Conservation (phyloP, 2,797 vertebrate genomes). For the Knipowitschia caucasica region DNA sequence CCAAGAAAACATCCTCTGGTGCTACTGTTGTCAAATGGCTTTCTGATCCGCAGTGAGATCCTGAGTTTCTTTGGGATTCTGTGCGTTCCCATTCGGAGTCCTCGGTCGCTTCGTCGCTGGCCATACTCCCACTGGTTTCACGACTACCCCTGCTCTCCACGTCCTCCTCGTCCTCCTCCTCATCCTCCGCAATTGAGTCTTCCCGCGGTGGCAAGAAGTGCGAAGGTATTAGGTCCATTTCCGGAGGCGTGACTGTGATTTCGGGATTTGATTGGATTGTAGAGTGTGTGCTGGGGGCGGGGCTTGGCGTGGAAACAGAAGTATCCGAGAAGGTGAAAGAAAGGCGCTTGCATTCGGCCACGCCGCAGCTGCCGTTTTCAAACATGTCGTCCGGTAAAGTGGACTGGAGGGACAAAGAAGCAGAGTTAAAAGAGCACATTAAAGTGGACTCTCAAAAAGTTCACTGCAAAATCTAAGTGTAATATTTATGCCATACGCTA, state of each 20-base stretch:
- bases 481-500: no score
- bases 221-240: constrained; percentile 59
- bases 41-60: constrained; percentile 61
- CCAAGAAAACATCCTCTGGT: constrained; percentile 75
- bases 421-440: not conserved
- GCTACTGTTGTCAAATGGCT: constrained; percentile 57
- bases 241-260: constrained; percentile 82
- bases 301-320: constrained; percentile 64
- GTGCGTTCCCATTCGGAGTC: constrained; percentile 74
- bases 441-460: not conserved
- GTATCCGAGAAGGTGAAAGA: constrained; percentile 87
- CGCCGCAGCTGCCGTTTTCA: constrained; percentile 77
- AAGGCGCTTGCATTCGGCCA: constrained; percentile 82
- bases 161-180: constrained; percentile 56
- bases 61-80: constrained; percentile 61
- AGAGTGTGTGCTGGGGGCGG: constrained; percentile 63
- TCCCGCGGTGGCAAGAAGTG: constrained; percentile 49
- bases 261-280: constrained; percentile 82
- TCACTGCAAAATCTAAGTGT: not conserved
- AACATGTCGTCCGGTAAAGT: constrained; percentile 90
- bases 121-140: constrained; percentile 62
- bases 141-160: constrained; percentile 64
- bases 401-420: constrained; percentile 69
- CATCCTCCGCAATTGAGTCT: constrained; percentile 62
- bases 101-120: constrained; percentile 66